Conservation (phyloP, 1,140 invertebrate species). For the Cyrtorhinus lividipennis region DNA sequence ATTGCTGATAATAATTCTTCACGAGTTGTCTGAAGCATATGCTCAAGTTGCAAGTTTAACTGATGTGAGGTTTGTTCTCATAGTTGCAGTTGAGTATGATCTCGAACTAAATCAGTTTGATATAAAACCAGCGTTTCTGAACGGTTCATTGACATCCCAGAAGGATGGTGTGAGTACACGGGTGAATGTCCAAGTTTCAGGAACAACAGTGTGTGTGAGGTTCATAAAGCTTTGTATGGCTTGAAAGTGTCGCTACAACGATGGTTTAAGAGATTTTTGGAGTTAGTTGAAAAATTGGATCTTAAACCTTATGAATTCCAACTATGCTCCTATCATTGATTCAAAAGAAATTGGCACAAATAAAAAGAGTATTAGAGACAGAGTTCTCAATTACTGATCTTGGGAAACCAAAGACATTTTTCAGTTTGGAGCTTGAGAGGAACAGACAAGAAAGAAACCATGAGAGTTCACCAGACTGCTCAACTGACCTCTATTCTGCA, state of each 20-base stretch:
- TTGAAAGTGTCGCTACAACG: background rate
- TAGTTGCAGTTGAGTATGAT: background rate
- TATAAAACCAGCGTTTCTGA: background rate
- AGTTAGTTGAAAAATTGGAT: background rate
- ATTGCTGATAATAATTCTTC: background rate
- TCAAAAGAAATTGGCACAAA: too few species aligned
- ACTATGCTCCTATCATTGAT: too few species aligned
- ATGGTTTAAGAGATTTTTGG: background rate
- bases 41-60: background rate
- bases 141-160: background rate
- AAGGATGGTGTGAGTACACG: background rate
- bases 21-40: background rate
- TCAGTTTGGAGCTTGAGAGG: too few species aligned
- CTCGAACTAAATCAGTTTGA: background rate
- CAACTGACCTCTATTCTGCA: too few species aligned
- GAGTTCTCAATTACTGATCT: too few species aligned
- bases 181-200: background rate
- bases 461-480: too few species aligned
- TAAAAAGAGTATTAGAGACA: too few species aligned
- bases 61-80: background rate
- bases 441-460: too few species aligned
- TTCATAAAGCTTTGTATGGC: background rate
- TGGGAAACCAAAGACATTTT: too few species aligned
- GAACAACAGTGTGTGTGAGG: background rate
- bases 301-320: background rate